phyloP scores from a whole-genome alignment of 37 sponge, comb jelly and placozoan genomes.

The Spongia lamella region DNA sequence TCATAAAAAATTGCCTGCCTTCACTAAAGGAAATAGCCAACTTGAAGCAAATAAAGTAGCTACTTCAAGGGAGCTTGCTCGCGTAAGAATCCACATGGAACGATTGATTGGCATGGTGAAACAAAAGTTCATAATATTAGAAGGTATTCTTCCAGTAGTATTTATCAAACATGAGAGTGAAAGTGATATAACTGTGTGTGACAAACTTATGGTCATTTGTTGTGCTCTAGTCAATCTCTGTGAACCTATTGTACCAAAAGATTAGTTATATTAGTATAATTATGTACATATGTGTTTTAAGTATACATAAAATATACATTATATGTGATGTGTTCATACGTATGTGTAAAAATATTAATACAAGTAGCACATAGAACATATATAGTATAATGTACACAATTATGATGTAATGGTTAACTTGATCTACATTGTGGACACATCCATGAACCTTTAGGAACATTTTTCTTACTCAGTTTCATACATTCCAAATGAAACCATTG shows the following conservation, averaged over 20 bases:
- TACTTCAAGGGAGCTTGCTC: constrained; percentile 14
- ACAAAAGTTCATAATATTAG: constrained; percentile 29
- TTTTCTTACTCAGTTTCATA: constrained; percentile 19
- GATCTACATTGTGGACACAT: constrained; percentile 36
- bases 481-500: constrained; percentile 57
- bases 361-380: no score
- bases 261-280: no score
- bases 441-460: constrained; percentile 57
- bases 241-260: no score
- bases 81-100: constrained; percentile 46
- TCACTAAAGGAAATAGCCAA: constrained; percentile 35
- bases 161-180: no score
- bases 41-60: not conserved
- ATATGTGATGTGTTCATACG: no score
- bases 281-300: no score
- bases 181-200: no score
- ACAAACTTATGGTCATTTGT: no score
- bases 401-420: no score
- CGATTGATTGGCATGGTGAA: constrained; percentile 28
- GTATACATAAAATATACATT: no score
- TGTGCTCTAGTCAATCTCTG: no score
- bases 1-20: constrained; percentile 7
- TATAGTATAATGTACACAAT: no score
- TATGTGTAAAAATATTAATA: not conserved
- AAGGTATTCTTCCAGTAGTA: constrained; percentile 16